phyloP scores from a whole-genome alignment of 2,888 invertebrate species.

The Cerceris rybyensis region DNA sequence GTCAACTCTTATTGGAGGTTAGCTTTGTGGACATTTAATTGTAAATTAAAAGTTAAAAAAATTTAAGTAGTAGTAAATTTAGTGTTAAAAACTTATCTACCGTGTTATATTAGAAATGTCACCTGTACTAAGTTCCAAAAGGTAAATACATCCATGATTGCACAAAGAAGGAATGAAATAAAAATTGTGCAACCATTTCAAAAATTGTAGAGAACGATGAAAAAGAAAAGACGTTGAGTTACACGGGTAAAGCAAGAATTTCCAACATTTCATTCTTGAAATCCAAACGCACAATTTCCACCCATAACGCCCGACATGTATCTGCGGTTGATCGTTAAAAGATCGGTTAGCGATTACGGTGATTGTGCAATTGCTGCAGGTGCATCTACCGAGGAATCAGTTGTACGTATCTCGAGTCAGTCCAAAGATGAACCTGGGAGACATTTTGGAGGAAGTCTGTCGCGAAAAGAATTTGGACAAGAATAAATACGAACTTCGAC shows the following conservation, averaged over 20 bases:
- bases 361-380: slow-evolving; percentile 76
- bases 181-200: too few species aligned
- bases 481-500: slow-evolving; percentile 89
- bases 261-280: not conserved
- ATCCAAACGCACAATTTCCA: slow-evolving; percentile 14
- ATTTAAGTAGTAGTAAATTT: too few species aligned
- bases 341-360: slow-evolving; percentile 20
- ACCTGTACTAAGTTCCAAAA: too few species aligned
- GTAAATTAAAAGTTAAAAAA: too few species aligned
- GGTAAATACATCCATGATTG: too few species aligned
- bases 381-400: slow-evolving; percentile 91
- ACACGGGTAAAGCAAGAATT: too few species aligned
- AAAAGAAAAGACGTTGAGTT: not conserved
- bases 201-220: not conserved
- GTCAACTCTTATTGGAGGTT: too few species aligned
- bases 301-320: not conserved
- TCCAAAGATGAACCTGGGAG: slow-evolving; percentile 86
- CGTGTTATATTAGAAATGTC: too few species aligned
- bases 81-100: too few species aligned
- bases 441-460: slow-evolving; percentile 88
- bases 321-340: not conserved
- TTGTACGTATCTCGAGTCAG: slow-evolving; percentile 90
- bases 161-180: too few species aligned
- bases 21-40: too few species aligned
- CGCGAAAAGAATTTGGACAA: slow-evolving; percentile 89